phyloP scores from a whole-genome alignment of 1,140 invertebrate genomes.

The Whitmania pigra region DNA sequence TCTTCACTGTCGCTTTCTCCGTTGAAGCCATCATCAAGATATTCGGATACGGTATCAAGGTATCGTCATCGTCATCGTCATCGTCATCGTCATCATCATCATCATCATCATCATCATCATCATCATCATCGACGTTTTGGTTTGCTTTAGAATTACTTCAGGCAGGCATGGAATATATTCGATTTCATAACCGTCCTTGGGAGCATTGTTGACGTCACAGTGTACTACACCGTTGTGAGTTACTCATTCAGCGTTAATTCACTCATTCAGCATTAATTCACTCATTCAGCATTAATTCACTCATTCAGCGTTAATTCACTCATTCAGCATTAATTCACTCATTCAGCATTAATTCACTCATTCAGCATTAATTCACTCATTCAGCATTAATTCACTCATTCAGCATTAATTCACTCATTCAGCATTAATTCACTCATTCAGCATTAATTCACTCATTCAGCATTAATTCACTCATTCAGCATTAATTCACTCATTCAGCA shows the following conservation, averaged over 20 bases:
- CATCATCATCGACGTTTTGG: constrained; percentile 11
- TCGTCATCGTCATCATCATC: constrained; percentile 56
- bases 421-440: neutral
- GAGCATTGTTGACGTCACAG: constrained; percentile 53
- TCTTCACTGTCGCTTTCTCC: constrained; percentile 93
- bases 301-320: neutral
- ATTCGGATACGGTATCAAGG: constrained; percentile 14
- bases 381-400: neutral
- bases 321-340: neutral
- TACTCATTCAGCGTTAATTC: neutral
- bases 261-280: neutral
- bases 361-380: neutral
- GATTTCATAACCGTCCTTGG: constrained; percentile 94
- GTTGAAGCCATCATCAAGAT: constrained; percentile 81
- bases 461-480: no score
- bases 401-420: neutral
- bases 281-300: neutral
- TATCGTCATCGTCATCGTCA: constrained; percentile 54
- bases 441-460: neutral
- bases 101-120: constrained; percentile 40
- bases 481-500: no score
- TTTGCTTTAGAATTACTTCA: constrained; percentile 75
- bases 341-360: neutral
- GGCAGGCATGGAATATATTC: constrained; percentile 94
- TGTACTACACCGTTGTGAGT: constrained; percentile 5